Percentiles rank a stretch among this genome's conserved stretches.
phyloP scores from a whole-genome alignment of 2,113 vertebrate species.

The Eurystomus gularis region DNA sequence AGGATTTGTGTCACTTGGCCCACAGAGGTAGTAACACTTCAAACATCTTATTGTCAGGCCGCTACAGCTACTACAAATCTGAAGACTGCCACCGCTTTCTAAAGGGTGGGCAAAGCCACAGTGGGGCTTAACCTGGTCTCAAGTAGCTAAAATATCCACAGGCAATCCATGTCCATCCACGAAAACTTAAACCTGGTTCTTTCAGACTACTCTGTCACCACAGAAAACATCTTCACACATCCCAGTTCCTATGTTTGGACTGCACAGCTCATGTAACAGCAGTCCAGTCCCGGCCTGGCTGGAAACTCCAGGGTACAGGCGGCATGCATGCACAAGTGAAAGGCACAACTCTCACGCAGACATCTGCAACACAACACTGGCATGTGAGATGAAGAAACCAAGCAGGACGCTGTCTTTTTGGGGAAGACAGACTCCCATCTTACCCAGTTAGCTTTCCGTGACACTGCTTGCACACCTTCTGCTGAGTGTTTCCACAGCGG shows the following conservation, averaged over 20 bases:
- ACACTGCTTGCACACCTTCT: conserved; percentile 94
- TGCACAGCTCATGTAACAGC: not conserved
- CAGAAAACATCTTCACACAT: not conserved
- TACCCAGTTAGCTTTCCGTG: conserved; percentile 87
- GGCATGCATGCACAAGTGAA: rapidly evolving
- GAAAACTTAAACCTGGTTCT: not conserved
- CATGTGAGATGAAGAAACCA: not conserved
- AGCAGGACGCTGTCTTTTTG: not conserved
- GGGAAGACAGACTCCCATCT: no score
- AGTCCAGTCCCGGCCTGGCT: not conserved
- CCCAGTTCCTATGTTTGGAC: not conserved
- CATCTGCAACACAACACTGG: not conserved
- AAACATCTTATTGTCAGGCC: not conserved
- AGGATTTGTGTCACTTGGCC: not conserved
- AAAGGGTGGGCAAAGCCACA: not conserved
- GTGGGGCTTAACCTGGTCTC: not conserved
- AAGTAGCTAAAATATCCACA: not conserved
- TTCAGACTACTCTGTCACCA: not conserved
- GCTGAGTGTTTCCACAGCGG: conserved; percentile 80
- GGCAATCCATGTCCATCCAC: not conserved
- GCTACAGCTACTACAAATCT: not conserved
- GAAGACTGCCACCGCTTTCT: not conserved
- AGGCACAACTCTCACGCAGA: not conserved
- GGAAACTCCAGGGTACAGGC: not conserved
- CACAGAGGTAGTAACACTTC: not conserved